Evolutionary conservation across 1,140 invertebrate species (phyloP).

Genomic region (Notospermus geniculatus): DNA sequence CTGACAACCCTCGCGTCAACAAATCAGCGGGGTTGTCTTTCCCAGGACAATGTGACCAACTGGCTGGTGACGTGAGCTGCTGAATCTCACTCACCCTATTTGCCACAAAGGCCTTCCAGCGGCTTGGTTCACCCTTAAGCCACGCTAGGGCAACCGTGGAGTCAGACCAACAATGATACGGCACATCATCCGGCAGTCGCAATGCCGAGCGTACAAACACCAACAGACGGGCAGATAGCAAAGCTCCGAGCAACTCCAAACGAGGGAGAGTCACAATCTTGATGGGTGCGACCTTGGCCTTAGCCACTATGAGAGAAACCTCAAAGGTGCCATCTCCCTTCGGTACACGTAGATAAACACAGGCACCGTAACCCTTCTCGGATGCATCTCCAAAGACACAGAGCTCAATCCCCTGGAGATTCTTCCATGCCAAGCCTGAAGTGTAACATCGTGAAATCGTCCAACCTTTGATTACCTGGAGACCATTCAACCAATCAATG

Average conservation of each 20-base stretch:
- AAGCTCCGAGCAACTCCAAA: no score
- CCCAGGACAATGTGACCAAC: slow-evolving; percentile 19
- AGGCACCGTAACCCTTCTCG: no score
- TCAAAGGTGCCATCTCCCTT: no score
- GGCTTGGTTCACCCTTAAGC: slow-evolving; percentile 12
- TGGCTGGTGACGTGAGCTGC: background rate
- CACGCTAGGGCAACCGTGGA: slow-evolving; percentile 11
- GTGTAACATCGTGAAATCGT: slow-evolving; percentile 5
- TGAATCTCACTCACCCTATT: slow-evolving; percentile 10
- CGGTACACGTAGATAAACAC: no score
- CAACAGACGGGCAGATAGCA: background rate
- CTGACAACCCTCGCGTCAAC: slow-evolving; percentile 11
- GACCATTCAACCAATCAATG: background rate
- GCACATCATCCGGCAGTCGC: slow-evolving; percentile 6
- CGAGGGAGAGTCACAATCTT: no score
- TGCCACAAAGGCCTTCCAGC: slow-evolving; percentile 20
- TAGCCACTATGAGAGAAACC: no score
- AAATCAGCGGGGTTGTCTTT: slow-evolving; percentile 24
- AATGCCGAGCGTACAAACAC: background rate
- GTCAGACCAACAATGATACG: slow-evolving; percentile 13
- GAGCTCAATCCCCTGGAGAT: no score
- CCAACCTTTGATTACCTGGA: slow-evolving; percentile 2
- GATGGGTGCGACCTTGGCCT: no score
- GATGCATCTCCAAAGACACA: no score
- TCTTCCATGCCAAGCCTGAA: no score